A percentile compares a stretch with the other conserved stretches of the same genome.
Evolutionary conservation across 2,797 vertebrate species (phyloP).

Genomic region (Tiaroga cobitis): DNA sequence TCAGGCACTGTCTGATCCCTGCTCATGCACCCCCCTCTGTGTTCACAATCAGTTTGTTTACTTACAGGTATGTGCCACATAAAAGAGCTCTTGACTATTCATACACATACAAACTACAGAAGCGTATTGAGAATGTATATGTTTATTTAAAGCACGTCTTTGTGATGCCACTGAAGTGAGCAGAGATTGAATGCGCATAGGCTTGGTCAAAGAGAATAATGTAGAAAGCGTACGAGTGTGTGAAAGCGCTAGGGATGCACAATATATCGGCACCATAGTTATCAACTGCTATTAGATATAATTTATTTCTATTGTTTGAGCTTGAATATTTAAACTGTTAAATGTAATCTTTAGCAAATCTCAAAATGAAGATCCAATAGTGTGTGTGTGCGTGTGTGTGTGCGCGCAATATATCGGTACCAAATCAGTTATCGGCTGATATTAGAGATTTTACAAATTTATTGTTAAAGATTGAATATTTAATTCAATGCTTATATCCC

Average conservation of each 20-base stretch:
- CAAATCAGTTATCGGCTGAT: neutral
- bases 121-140: neutral
- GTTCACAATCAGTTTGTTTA: constrained; percentile 26
- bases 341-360: neutral
- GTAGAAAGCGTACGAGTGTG: neutral
- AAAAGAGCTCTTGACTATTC: constrained; percentile 5
- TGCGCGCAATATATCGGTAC: neutral
- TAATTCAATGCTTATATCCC: neutral
- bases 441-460: neutral
- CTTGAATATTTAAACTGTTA: neutral
- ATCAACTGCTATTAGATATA: neutral
- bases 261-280: neutral
- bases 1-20: constrained; percentile 25
- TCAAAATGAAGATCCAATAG: neutral
- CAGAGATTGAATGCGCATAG: neutral
- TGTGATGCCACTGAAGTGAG: neutral
- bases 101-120: constrained; percentile 4
- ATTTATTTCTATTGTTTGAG: neutral
- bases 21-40: constrained; percentile 9
- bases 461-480: no score
- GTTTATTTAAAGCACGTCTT: constrained; percentile 37
- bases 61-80: constrained; percentile 9
- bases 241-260: neutral
- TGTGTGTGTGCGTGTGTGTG: neutral
- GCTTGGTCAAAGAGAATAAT: constrained; percentile 4